Percentiles rank a stretch among this genome's conserved stretches.
phyloP scores from a whole-genome alignment of 2,797 vertebrate species.

The Linurgus olivaceus region DNA sequence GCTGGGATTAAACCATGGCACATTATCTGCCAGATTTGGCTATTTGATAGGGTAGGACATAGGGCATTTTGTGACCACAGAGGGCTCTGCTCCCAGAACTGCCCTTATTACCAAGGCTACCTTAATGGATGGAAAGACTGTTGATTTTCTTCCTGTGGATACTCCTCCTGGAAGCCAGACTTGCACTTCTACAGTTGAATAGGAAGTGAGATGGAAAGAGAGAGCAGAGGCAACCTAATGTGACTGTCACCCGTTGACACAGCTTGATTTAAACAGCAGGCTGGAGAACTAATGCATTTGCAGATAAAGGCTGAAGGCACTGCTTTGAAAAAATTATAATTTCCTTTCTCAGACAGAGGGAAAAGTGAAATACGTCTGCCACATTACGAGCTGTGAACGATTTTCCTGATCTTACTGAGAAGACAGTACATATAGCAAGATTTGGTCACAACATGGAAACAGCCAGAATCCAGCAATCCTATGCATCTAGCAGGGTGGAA shows the following conservation, averaged over 20 bases:
- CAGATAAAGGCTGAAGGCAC: conserved; percentile 37
- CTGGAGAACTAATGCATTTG: conserved; percentile 17
- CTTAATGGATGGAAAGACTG: neutral
- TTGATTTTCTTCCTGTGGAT: neutral
- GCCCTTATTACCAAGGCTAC: neutral
- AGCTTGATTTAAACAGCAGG: neutral
- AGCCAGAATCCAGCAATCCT: neutral
- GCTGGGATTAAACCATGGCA: neutral
- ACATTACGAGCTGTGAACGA: neutral
- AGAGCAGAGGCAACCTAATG: neutral
- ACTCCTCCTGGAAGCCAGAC: neutral
- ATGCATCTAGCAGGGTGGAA: neutral
- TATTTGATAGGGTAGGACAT: neutral
- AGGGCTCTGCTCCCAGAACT: neutral
- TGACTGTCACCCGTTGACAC: neutral
- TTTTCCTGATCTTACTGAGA: conserved; percentile 8
- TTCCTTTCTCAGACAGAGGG: conserved; percentile 23
- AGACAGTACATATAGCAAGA: neutral
- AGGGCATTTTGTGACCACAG: neutral
- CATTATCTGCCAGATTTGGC: neutral
- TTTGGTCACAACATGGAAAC: neutral
- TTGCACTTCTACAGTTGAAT: neutral
- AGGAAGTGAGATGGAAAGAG: neutral
- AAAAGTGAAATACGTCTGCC: conserved; percentile 20
- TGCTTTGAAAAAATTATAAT: conserved; percentile 51